Evolutionary conservation across 2,888 invertebrate species (phyloP).

Genomic region (Leptinotarsa tumamoca): DNA sequence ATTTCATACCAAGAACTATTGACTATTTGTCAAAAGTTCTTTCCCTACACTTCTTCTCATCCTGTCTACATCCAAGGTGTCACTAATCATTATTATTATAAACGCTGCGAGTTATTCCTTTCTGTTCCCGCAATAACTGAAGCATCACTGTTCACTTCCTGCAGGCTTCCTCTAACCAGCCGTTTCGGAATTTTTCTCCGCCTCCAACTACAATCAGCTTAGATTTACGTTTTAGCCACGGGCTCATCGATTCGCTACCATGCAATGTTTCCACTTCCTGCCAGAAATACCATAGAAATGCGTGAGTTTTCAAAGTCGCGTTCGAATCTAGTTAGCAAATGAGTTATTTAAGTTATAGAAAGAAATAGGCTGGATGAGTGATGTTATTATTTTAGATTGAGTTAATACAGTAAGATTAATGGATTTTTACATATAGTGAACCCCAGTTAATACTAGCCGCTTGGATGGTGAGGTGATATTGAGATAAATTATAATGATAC

Average conservation of each 20-base stretch:
- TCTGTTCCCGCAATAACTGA: background rate
- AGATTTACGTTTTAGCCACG: constrained; percentile 9
- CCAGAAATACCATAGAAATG: constrained; percentile 1
- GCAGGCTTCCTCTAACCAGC: background rate
- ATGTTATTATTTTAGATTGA: too few species aligned
- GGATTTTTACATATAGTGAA: too few species aligned
- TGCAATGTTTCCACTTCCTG: constrained; percentile 4
- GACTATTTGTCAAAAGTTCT: too few species aligned
- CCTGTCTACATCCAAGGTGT: background rate
- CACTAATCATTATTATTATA: background rate
- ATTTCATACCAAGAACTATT: too few species aligned
- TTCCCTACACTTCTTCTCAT: too few species aligned
- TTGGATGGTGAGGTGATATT: accelerated
- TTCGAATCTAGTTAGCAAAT: background rate
- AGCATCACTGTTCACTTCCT: background rate
- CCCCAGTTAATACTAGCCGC: too few species aligned
- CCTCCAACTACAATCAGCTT: background rate
- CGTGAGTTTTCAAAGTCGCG: background rate
- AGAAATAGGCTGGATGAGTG: too few species aligned
- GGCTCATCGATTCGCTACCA: constrained; percentile 17
- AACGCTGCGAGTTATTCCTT: background rate
- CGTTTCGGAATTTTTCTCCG: constrained; percentile 4
- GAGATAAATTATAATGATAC: too few species aligned
- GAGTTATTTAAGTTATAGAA: too few species aligned
- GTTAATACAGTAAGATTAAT: too few species aligned